Percentiles rank a stretch among this genome's conserved stretches.
These are phyloP conservation scores for Tautogolabrus adspersus DNA, from an alignment of 2,113 vertebrate genomes.

Conservation along the genomic window DNA sequence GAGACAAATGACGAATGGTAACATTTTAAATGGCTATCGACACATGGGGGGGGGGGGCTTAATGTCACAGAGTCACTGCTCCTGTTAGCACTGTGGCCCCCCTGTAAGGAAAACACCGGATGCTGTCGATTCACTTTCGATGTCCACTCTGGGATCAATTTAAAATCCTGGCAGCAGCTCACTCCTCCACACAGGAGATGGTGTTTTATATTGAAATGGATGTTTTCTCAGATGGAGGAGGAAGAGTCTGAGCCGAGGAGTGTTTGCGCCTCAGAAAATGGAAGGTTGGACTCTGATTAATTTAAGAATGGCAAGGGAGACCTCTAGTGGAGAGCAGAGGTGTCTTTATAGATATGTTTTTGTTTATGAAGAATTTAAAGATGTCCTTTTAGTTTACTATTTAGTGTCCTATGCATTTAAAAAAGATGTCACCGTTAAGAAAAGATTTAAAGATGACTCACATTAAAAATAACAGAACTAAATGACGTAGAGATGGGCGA, in stretches of 20 bases:
- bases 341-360: background rate
- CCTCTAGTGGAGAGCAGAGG: constrained; percentile 68
- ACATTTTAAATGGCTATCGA: constrained; percentile 65
- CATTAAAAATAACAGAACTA: background rate
- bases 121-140: constrained; percentile 14
- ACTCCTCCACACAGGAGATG: constrained; percentile 30
- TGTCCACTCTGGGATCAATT: constrained; percentile 49
- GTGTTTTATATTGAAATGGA: constrained; percentile 64
- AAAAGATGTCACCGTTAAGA: background rate
- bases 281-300: constrained; percentile 44
- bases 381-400: background rate
- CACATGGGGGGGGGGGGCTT: constrained; percentile 15
- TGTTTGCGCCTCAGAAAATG: constrained; percentile 70
- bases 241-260: constrained; percentile 28
- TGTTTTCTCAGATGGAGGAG: constrained; percentile 59
- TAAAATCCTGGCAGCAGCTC: constrained; percentile 8
- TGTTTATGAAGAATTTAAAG: background rate
- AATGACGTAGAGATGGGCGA: no score
- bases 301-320: constrained; percentile 68
- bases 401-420: background rate
- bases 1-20: constrained; percentile 68
- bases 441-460: background rate
- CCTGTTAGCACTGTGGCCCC: constrained; percentile 2
- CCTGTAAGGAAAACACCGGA: background rate
- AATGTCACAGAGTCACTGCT: constrained; percentile 57